Conservation (phyloP, 2,113 vertebrate species). For the Gobio gobio region DNA sequence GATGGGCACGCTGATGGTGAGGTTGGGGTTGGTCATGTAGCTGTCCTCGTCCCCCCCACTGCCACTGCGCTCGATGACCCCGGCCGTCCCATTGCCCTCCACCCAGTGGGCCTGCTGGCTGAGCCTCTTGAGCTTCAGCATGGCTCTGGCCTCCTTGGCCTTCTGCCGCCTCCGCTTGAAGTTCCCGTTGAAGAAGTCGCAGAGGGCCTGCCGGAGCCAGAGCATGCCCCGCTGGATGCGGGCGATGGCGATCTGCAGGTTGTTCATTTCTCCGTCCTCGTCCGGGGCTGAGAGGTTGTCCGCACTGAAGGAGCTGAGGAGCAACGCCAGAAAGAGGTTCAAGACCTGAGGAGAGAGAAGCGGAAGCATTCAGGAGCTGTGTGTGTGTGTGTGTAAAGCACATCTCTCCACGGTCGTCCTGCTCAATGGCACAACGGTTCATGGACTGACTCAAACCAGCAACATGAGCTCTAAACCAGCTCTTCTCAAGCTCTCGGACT, state of each 20-base stretch:
- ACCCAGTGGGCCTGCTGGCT: constrained; percentile 74
- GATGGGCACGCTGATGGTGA: constrained; percentile 92
- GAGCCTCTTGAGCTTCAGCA: constrained; percentile 85
- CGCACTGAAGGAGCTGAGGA: constrained; percentile 95
- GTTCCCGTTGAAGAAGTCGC: constrained; percentile 86
- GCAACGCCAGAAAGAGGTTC: constrained; percentile 96
- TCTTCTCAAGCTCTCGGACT: too few relatives aligned
- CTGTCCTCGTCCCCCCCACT: constrained; percentile 77
- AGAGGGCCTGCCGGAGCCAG: constrained; percentile 74
- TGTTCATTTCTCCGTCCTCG: constrained; percentile 96
- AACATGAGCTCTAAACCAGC: too few relatives aligned
- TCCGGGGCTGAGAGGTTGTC: constrained; percentile 94
- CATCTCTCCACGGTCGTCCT: too few relatives aligned
- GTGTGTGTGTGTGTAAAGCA: too few relatives aligned
- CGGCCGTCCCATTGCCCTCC: constrained; percentile 80
- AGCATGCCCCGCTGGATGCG: constrained; percentile 86
- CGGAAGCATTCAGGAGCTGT: neutral
- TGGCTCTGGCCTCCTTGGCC: constrained; percentile 81
- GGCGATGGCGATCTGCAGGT: constrained; percentile 93
- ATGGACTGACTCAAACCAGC: too few relatives aligned
- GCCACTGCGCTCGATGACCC: constrained; percentile 68
- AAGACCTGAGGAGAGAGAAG: constrained; percentile 78
- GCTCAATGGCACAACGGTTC: too few relatives aligned
- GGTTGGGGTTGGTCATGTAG: constrained; percentile 81
- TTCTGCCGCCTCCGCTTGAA: constrained; percentile 82